Base-by-base conservation (phyloP, 2,888 invertebrate genomes). In the Phortica magna region DNA sequence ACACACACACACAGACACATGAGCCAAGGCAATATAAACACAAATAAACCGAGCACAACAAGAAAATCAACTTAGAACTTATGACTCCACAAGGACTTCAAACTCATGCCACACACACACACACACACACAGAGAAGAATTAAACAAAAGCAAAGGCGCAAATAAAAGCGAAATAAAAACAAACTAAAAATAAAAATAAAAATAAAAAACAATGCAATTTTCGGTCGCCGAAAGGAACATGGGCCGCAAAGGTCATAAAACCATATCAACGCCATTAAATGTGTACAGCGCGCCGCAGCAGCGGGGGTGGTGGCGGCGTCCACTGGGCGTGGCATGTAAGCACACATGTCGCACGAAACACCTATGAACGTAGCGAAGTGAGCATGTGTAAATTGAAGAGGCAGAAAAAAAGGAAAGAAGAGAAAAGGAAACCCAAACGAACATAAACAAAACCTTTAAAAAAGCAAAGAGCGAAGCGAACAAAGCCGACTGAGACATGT, bases 1-100 rank as follows among this genome's bases (percentile, higher is more conserved):
- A 59, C 64, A 42, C 77, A 75, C 31, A 55, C 39, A 48, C n/a
- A 42, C 39, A 14, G 31, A 14, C 74, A 41, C 39, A 22, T 43
- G 41, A 43, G 42, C 61, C 9, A 48, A 2, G 19, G 3, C 19
- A 22, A 55, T 14, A 41, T 42, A 31, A 17, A 12, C 41, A 53
- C 22, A 64, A 19, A 65, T 43, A 39, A 2, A 39, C 31, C 2
- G 9, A 43, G 77, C 79, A 2, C 48, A 84, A 89, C 89, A 90
- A 90, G 90, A 86, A 89, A 89, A 89, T 85, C 89, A 90, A 89
- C 90, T 90, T 89, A 88, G 88, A 83, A 89, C 84, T 89, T 86
- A 89, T 87, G 90, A 84, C 82, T 85, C 89, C 90, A 77, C 64
- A 67, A 80, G 82, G 83, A 83, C 77, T 79, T 87, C 81, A 76